Conservation (phyloP, 1,140 invertebrate genomes). For the Lysiphlebus fabarum region DNA sequence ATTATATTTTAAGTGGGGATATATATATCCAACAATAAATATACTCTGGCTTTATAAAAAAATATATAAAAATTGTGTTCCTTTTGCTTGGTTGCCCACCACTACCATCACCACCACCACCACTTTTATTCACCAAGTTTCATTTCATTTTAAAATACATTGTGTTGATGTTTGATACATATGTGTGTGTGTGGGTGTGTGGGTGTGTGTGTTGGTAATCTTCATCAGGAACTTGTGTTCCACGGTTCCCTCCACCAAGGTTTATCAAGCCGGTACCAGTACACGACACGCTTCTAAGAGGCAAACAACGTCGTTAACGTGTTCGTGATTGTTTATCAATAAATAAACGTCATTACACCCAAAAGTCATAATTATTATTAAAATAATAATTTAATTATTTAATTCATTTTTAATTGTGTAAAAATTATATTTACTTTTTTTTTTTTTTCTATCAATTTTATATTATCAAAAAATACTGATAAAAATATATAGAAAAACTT, state of each 20-base stretch:
- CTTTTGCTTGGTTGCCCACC: not conserved
- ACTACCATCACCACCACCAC: slow-evolving; percentile 11
- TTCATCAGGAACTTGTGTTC: slow-evolving; percentile 35
- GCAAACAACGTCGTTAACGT: slow-evolving; percentile 40
- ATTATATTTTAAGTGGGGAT: not conserved
- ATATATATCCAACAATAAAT: not conserved
- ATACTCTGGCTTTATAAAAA: no score
- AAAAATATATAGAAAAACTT: no score
- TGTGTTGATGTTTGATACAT: slow-evolving; percentile 8
- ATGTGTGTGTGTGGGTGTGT: not conserved
- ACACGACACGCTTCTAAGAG: slow-evolving; percentile 45
- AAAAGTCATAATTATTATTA: no score
- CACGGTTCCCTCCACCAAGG: slow-evolving; percentile 36
- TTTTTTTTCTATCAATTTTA: no score
- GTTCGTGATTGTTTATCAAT: slow-evolving; percentile 1
- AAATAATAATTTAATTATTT: no score
- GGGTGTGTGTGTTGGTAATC: not conserved
- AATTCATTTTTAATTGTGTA: no score
- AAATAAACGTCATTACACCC: no score
- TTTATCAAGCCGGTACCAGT: slow-evolving; percentile 38
- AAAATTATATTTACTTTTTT: no score
- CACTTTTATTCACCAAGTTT: not conserved
- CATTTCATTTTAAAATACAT: slow-evolving; percentile 1
- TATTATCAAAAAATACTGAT: no score
- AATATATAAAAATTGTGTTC: slow-evolving; percentile 1